Conservation (phyloP, 2,113 vertebrate species). For the Nothocercus julius region DNA sequence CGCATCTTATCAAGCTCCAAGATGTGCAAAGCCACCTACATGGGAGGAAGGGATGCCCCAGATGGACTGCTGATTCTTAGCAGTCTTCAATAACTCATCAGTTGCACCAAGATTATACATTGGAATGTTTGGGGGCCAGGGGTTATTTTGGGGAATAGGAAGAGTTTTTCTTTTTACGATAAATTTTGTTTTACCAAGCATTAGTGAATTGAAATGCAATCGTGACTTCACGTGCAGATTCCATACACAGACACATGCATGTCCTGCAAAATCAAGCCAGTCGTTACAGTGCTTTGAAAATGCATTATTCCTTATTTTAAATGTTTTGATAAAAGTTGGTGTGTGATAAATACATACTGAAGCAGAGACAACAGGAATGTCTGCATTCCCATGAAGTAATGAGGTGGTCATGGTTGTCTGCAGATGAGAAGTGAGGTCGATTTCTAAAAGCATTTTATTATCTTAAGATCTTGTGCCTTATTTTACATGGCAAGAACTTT, state of each 20-base stretch:
- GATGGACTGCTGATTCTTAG: background rate
- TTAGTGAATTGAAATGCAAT: background rate
- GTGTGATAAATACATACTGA: background rate
- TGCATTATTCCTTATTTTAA: background rate
- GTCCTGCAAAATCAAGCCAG: background rate
- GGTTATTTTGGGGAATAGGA: rapidly evolving
- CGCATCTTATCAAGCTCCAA: background rate
- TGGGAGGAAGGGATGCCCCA: background rate
- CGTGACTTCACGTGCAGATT: background rate
- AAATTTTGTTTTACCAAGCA: background rate
- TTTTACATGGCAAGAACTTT: background rate
- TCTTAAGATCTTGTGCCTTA: background rate
- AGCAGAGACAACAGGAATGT: background rate
- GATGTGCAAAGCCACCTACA: background rate
- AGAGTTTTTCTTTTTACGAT: background rate
- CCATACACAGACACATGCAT: background rate
- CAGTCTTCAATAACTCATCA: background rate
- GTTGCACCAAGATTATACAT: background rate
- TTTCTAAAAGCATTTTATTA: background rate
- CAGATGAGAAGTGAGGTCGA: slow-evolving; percentile 12
- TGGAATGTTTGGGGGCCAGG: background rate
- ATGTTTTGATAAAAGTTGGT: background rate
- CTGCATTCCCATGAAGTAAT: background rate
- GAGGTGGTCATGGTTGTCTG: background rate
- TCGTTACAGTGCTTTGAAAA: background rate